Base-by-base conservation (phyloP, 2,888 invertebrate genomes). In the Rhodophaea formosa region DNA sequence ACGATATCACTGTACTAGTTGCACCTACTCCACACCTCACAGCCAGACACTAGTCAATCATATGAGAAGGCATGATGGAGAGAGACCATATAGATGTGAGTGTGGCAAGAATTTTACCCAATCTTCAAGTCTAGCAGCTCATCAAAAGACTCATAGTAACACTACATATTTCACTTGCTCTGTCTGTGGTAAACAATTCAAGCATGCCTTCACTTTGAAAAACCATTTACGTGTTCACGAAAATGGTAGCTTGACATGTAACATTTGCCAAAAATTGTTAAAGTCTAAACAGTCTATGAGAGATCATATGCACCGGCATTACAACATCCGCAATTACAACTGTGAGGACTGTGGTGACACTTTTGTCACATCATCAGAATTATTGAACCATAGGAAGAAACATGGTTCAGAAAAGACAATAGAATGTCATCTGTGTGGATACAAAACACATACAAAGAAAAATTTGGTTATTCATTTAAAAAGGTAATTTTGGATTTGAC, bases 281-380 rank as follows among this genome's bases (percentile, higher is more conserved):
- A 91, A 91, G 72, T 82, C 89, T 0, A 84, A 82, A 53, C 79
- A 82, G 49, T 80, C 86, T 8, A 71, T 90, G 14, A 77, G 80
- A 58, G 80, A 80, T 49, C 92, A 92, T 60, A 82, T 87, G 75
- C 79, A 81, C 57, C 74, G 92, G 42, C 92, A 92, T 71, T 82
- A 84, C 53, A 90, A 91, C 63, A 81, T 92, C 46, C 77, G 77
- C 49, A 88, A 91, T 65, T 92, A 77, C 59, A 91, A 79, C 59
- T 92, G 92, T 74, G 91, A 91, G 66, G 85, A 85, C 43, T 92
- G 91, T 73, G 91, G 92, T 10, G 79, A 79, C 46, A 87, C 84
- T 49, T 92, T 91, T 80, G 86, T 91, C 2, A 88, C 91, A 45
- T 79, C 80, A 52, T 85, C 90, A 23, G 91, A 91, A 67, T 69